phyloP scores from a whole-genome alignment of 2,888 invertebrate genomes.

The Lasius platythorax region DNA sequence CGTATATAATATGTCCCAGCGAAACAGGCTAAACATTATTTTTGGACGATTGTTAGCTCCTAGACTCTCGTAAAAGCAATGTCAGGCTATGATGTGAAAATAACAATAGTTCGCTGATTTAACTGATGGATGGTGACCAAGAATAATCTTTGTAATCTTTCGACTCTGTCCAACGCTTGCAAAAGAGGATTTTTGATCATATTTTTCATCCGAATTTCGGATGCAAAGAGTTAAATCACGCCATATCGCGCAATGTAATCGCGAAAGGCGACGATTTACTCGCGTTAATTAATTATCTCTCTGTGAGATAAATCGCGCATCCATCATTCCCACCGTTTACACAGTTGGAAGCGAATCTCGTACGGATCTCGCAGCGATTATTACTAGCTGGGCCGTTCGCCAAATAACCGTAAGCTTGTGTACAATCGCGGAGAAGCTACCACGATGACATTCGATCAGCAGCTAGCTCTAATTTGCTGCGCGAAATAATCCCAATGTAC shows the following conservation, averaged over 20 bases:
- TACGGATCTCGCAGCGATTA: background rate
- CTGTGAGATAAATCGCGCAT: conserved; percentile 8
- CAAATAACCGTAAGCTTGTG: conserved; percentile 29
- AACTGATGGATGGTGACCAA: conserved; percentile 5
- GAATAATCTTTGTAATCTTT: background rate
- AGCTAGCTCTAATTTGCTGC: background rate
- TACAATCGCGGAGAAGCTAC: background rate
- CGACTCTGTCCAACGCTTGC: background rate
- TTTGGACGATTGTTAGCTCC: background rate
- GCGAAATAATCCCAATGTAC: background rate
- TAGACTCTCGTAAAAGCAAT: background rate
- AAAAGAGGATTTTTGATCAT: background rate
- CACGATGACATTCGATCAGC: background rate
- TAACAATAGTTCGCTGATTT: conserved; percentile 3
- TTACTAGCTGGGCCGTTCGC: background rate
- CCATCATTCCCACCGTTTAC: conserved; percentile 22
- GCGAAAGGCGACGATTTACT: conserved; percentile 29
- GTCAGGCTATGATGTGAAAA: background rate
- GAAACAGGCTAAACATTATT: conserved; percentile 6
- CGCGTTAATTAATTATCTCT: conserved; percentile 27
- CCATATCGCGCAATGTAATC: background rate
- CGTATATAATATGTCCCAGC: background rate
- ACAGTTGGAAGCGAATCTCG: conserved; percentile 3
- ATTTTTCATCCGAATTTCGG: background rate
- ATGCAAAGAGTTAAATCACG: background rate